phyloP scores from a whole-genome alignment of 2,797 vertebrate genomes.

The Tragelaphus eurycerus region DNA sequence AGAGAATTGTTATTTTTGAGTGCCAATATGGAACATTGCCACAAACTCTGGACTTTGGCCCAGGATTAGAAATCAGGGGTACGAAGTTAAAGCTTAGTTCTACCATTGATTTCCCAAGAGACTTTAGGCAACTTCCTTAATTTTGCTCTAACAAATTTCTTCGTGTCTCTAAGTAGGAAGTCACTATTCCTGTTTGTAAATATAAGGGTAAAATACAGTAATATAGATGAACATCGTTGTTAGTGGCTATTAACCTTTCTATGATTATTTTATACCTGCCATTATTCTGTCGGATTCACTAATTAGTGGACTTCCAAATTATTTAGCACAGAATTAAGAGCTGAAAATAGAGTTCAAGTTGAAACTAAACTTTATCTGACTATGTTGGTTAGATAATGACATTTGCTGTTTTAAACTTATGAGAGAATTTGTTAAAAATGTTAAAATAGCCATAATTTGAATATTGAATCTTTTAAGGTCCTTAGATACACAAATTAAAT shows the following conservation, averaged over 20 bases:
- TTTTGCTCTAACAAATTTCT: not conserved
- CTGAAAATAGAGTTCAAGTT: not conserved
- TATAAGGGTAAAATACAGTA: not conserved
- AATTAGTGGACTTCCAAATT: constrained; percentile 9
- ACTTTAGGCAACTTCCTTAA: not conserved
- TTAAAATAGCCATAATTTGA: not conserved
- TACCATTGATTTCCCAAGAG: not conserved
- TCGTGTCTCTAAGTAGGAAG: not conserved
- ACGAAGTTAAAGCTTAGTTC: not conserved
- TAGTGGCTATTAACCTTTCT: not conserved
- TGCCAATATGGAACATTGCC: not conserved
- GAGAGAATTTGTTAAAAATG: not conserved
- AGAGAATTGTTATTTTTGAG: not conserved
- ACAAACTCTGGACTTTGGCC: not conserved
- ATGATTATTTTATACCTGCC: not conserved
- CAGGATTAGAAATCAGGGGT: not conserved
- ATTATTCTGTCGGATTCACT: not conserved
- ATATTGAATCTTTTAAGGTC: not conserved
- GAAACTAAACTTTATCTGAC: not conserved
- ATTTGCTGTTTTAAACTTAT: not conserved
- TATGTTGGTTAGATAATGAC: not conserved
- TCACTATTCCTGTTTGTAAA: not conserved
- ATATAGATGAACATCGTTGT: not conserved
- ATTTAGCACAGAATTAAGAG: not conserved
- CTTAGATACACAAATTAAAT: constrained; percentile 7